Percentiles rank a stretch among this genome's conserved stretches.
Conservation (phyloP, 2,888 invertebrate genomes). For the Cheilosia soror region DNA sequence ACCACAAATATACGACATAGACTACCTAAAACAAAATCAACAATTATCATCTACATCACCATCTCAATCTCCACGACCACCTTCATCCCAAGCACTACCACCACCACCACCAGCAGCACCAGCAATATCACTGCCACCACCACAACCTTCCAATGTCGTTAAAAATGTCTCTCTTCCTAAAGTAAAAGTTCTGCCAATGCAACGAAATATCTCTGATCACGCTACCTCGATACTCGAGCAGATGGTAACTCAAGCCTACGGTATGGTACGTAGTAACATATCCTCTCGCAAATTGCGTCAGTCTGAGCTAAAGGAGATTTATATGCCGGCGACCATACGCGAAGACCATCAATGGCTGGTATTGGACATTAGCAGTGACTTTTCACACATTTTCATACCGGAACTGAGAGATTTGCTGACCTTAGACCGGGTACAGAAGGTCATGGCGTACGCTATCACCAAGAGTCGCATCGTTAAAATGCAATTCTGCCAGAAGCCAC, state of each 20-base stretch:
- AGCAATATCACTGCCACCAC: neutral
- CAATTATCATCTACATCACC: neutral
- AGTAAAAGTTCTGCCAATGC: slow-evolving; percentile 56
- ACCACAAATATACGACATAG: neutral
- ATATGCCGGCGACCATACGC: slow-evolving; percentile 78
- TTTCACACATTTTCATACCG: slow-evolving; percentile 83
- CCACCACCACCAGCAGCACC: neutral
- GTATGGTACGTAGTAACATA: slow-evolving; percentile 79
- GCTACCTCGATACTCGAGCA: slow-evolving; percentile 66
- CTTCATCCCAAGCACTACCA: slow-evolving; percentile 8
- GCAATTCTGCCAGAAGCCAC: slow-evolving; percentile 80
- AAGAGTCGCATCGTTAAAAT: slow-evolving; percentile 81
- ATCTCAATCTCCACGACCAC: neutral
- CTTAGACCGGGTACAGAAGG: slow-evolving; percentile 81
- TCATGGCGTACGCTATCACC: slow-evolving; percentile 79
- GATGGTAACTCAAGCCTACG: slow-evolving; percentile 57
- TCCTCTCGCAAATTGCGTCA: slow-evolving; percentile 79
- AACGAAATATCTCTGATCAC: slow-evolving; percentile 50
- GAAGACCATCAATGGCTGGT: slow-evolving; percentile 82
- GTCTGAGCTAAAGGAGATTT: slow-evolving; percentile 79
- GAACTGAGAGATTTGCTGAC: slow-evolving; percentile 81
- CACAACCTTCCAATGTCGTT: neutral
- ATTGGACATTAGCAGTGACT: slow-evolving; percentile 81
- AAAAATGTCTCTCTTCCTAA: slow-evolving; percentile 5
- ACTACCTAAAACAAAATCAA: too few species aligned